phyloP scores from a whole-genome alignment of 2,797 vertebrate genomes.

The Myotis planiceps region DNA sequence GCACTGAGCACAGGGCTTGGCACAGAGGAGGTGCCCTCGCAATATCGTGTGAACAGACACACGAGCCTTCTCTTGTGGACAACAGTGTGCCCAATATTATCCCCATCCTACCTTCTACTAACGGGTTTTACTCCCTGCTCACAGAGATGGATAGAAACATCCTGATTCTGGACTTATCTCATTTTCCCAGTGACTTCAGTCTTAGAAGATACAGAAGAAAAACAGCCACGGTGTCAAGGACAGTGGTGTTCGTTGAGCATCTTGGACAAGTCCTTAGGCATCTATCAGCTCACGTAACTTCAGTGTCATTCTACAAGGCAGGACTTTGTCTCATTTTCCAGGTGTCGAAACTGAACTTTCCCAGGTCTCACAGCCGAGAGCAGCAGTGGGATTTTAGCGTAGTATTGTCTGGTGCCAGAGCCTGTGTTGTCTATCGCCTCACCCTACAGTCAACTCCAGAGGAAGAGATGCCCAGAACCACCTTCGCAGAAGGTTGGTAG shows the following conservation, averaged over 20 bases:
- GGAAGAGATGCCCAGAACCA: background rate
- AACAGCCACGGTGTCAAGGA: background rate
- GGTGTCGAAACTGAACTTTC: background rate
- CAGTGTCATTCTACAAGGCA: background rate
- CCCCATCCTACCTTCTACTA: background rate
- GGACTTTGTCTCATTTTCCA: background rate
- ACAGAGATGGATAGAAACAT: background rate
- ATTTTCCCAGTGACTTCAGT: background rate
- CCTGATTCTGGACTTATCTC: background rate
- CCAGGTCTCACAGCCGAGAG: background rate
- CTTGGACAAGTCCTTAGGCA: background rate
- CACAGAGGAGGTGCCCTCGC: background rate
- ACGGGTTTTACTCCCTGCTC: background rate
- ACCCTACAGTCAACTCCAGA: background rate
- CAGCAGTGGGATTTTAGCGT: background rate
- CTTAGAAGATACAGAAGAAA: background rate
- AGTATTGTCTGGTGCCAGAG: background rate
- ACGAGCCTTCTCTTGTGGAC: background rate
- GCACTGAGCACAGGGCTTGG: background rate
- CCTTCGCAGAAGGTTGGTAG: too few species aligned
- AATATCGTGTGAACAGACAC: accelerated
- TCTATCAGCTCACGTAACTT: background rate
- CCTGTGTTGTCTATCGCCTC: background rate
- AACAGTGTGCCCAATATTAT: too few species aligned
- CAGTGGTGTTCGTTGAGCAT: background rate